phyloP scores from a whole-genome alignment of 2,888 invertebrate genomes.

The Eupithecia exiguata region DNA sequence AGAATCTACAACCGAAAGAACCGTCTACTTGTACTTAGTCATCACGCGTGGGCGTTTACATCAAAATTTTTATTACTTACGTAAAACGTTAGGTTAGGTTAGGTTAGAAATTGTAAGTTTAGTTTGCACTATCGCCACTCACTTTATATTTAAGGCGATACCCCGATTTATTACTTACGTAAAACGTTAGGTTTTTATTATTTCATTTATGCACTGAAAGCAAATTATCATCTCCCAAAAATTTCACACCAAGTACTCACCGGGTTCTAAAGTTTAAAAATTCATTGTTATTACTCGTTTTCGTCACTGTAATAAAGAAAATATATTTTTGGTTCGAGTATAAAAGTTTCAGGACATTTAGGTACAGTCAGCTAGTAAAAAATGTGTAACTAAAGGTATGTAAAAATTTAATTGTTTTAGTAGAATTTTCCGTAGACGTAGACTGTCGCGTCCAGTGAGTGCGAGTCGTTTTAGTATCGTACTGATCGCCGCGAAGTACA shows the following conservation, averaged over 20 bases:
- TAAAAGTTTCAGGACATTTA: neutral
- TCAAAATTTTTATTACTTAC: neutral
- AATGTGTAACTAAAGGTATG: too few relatives aligned
- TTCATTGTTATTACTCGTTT: neutral
- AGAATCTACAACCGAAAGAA: too few relatives aligned
- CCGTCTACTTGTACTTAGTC: too few relatives aligned
- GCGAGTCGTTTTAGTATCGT: too few relatives aligned
- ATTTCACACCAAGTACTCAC: neutral
- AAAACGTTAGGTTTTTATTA: neutral
- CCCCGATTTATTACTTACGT: neutral
- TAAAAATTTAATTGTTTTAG: too few relatives aligned
- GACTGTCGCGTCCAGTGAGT: too few relatives aligned
- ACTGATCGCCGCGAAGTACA: too few relatives aligned
- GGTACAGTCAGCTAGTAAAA: neutral
- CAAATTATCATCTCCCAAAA: neutral
- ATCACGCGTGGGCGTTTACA: neutral
- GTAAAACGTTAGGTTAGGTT: neutral
- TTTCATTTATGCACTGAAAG: neutral
- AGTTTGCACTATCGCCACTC: too few relatives aligned
- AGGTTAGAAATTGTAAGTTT: too few relatives aligned
- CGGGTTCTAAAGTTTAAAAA: neutral
- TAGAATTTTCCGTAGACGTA: too few relatives aligned
- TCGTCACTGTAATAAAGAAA: constrained; percentile 7
- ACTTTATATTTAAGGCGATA: too few relatives aligned
- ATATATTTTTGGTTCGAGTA: constrained; percentile 1